Evolutionary conservation across 1,140 invertebrate species (phyloP).

Genomic region (Argopecten irradians): DNA sequence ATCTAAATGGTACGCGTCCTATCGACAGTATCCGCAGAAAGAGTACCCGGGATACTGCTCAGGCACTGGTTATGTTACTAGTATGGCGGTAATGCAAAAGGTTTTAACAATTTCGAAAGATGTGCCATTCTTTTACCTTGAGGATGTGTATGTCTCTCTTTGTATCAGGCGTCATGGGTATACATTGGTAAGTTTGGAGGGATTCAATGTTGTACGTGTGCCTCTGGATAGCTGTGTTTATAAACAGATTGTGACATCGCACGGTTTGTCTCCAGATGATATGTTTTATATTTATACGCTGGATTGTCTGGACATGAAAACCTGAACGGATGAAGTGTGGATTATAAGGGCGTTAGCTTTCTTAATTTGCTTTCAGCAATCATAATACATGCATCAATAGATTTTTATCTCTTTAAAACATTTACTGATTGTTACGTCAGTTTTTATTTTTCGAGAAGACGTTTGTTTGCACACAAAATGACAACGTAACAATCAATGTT

Average conservation of each 20-base stretch:
- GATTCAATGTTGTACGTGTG: constrained; percentile 54
- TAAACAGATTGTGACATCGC: not conserved
- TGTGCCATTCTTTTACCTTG: constrained; percentile 72
- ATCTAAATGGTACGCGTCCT: constrained; percentile 75
- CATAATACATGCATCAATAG: no score
- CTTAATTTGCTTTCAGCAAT: no score
- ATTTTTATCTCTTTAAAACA: no score
- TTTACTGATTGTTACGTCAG: no score
- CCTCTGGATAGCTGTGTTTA: constrained; percentile 53
- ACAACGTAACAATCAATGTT: no score
- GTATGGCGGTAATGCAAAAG: constrained; percentile 66
- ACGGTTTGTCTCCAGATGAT: not conserved
- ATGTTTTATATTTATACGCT: not conserved
- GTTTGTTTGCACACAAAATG: no score
- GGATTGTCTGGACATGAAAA: not conserved
- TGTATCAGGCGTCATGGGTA: constrained; percentile 53
- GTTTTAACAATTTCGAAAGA: constrained; percentile 65
- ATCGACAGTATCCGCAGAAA: constrained; percentile 65
- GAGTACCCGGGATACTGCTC: constrained; percentile 76
- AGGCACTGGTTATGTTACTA: constrained; percentile 75
- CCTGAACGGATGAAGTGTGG: not conserved
- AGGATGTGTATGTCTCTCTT: constrained; percentile 75
- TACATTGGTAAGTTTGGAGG: constrained; percentile 44
- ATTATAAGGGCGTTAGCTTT: not conserved
- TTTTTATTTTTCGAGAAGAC: no score